Conservation (phyloP, 1,140 invertebrate genomes). For the Sarcophaga peregrina region DNA sequence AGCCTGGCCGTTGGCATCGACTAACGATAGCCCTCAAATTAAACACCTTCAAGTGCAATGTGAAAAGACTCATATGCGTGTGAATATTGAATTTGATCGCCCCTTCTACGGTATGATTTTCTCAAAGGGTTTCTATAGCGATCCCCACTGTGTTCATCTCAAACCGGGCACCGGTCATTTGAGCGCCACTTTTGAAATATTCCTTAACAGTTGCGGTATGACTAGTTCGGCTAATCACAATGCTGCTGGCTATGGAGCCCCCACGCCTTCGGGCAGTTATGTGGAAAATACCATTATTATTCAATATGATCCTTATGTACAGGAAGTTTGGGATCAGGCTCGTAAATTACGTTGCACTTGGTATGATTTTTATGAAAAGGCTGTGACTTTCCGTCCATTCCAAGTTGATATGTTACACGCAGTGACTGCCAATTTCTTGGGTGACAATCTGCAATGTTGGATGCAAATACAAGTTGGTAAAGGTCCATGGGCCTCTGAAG, state of each 20-base stretch:
- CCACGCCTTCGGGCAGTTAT: constrained; percentile 89
- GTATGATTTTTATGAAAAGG: constrained; percentile 96
- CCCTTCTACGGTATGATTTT: constrained; percentile 97
- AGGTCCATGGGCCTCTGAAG: constrained; percentile 94
- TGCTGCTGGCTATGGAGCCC: constrained; percentile 80
- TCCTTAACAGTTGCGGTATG: constrained; percentile 91
- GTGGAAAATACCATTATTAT: constrained; percentile 96
- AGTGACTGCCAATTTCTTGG: constrained; percentile 92
- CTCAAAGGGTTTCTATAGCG: constrained; percentile 91
- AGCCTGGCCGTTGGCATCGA: constrained; percentile 82
- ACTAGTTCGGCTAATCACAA: constrained; percentile 87
- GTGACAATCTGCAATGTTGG: constrained; percentile 95
- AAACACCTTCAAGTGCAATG: constrained; percentile 93
- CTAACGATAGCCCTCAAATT: constrained; percentile 86
- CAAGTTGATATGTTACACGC: constrained; percentile 94
- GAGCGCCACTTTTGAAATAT: constrained; percentile 92
- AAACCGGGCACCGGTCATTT: constrained; percentile 89
- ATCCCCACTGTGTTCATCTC: constrained; percentile 89
- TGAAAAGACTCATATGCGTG: constrained; percentile 94
- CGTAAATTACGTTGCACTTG: constrained; percentile 90
- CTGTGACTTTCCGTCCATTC: constrained; percentile 92
- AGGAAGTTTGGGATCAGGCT: constrained; percentile 90
- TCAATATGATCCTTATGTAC: constrained; percentile 94
- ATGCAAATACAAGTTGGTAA: constrained; percentile 96
- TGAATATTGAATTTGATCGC: constrained; percentile 93